Evolutionary conservation across 2,113 vertebrate genomes (phyloP).

Genomic region (Pipra filicauda): DNA sequence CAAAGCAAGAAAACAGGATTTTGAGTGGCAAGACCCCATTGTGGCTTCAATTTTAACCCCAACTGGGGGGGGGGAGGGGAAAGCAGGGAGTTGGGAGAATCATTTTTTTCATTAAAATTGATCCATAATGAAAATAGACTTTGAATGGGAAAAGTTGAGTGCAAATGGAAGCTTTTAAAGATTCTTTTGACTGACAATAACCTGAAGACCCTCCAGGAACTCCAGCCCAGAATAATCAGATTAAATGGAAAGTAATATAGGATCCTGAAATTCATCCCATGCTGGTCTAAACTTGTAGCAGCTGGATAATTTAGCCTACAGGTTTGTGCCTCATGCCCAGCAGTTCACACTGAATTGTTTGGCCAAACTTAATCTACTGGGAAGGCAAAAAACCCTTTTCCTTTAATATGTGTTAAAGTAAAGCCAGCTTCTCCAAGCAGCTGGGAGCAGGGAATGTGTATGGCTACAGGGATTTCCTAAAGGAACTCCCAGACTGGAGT

Average conservation of each 20-base stretch:
- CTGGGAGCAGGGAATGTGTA: background rate
- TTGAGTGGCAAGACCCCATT: background rate
- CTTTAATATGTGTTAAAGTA: slow-evolving; percentile 34
- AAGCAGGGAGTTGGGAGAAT: background rate
- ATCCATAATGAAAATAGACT: slow-evolving; percentile 44
- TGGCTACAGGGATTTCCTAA: background rate
- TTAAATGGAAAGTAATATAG: slow-evolving; percentile 66
- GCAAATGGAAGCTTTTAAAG: slow-evolving; percentile 64
- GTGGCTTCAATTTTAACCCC: background rate
- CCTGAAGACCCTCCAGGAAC: slow-evolving; percentile 68
- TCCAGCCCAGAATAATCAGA: slow-evolving; percentile 65
- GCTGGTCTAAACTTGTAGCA: slow-evolving; percentile 61
- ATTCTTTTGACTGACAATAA: slow-evolving; percentile 65
- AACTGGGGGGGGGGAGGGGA: fast-evolving
- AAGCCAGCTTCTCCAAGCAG: slow-evolving; percentile 44
- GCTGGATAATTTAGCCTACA: slow-evolving; percentile 63
- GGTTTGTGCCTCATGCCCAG: slow-evolving; percentile 62
- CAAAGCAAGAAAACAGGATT: background rate
- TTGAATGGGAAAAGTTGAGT: slow-evolving; percentile 31
- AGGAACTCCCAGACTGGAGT: background rate
- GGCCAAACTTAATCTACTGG: slow-evolving; percentile 49
- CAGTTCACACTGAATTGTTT: slow-evolving; percentile 63
- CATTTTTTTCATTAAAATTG: slow-evolving; percentile 35
- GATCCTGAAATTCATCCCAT: slow-evolving; percentile 62
- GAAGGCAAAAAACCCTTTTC: slow-evolving; percentile 8